Evolutionary conservation across 2,888 invertebrate genomes (phyloP), one percentile per base, ranked within the genome.

Genomic region (Onchidella celtica): DNA sequence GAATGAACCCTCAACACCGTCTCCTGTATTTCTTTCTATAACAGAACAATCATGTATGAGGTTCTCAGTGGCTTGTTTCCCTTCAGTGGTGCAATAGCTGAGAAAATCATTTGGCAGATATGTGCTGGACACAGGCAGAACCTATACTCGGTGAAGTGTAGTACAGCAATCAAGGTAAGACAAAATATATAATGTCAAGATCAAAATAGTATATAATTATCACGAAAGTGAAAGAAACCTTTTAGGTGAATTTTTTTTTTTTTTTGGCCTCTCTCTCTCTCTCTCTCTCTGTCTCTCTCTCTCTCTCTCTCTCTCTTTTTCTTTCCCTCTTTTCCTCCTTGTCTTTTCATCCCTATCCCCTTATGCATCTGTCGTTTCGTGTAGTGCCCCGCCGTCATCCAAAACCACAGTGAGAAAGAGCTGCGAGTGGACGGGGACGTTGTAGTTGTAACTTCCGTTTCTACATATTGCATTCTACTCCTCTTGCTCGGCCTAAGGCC

Each of bases 41-140:
- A 21, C 87, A 97, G 98, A 76, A 99, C 99, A 70, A 97, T 99
- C 55, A 98, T 98, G 98, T 99, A 98, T 93, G 99, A 99, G 94
- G 94, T 99, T 72, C 94, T 99, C 70, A 97, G 97, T 89, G 97
- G 98, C 0, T 97, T 98, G 90, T 98, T 97, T 95, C 98, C 99
- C 0, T 98, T 98, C 94, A 97, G 97, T 92, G 97, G 97, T 92
- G 96, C 88, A 92, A 96, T 97, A 27, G 96, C 98, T 0, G 98
- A 99, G 93, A 96, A 97, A 2, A 96, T 99, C 83, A 98, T 99
- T 90, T 99, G 97, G 97, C 97, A 98, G 93, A 97, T 98, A 76
- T 98, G 99, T 21, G 96, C 97, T 91, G 99, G 99, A 2, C 84
- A 87, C 29, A 88, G 88, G 27, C 91, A 91, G 47, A 79, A 87